A percentile compares a stretch with the other conserved stretches of the same genome.
Evolutionary conservation across 53 echinoderm and acorn worm species (phyloP).

Genomic region (Holothuria scabra): DNA sequence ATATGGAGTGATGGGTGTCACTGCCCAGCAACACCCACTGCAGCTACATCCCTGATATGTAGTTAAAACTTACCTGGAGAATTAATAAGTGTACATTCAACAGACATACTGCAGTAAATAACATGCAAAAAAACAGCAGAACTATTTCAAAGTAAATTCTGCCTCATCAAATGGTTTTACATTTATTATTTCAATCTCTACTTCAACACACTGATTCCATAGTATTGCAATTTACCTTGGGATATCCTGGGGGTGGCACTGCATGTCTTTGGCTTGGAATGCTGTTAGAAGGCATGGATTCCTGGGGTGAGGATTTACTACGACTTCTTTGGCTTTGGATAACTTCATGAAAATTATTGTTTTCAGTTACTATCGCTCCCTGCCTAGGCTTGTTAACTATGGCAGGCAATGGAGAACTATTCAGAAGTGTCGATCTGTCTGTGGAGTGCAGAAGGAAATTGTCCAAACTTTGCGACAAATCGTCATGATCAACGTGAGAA

Average conservation of each 20-base stretch:
- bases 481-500: constrained; percentile 21
- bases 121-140: no score
- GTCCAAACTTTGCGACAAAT: constrained; percentile 43
- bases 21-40: no score
- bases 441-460: constrained; percentile 29
- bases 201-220: no score
- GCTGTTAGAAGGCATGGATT: neutral
- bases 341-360: neutral
- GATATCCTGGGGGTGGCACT: constrained; percentile 20
- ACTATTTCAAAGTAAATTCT: no score
- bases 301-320: constrained; percentile 16
- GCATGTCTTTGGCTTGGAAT: neutral
- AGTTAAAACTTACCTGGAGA: no score
- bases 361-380: neutral
- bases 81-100: no score
- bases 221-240: constrained; percentile 1
- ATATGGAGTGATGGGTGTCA: no score
- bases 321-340: constrained; percentile 5
- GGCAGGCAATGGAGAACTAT: constrained; percentile 8
- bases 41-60: no score
- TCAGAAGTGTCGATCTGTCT: neutral
- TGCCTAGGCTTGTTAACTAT: constrained; percentile 3
- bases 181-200: no score
- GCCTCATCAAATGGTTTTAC: no score
- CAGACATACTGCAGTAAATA: no score